phyloP scores from a whole-genome alignment of 1,140 invertebrate species.

The Diuraphis noxia region DNA sequence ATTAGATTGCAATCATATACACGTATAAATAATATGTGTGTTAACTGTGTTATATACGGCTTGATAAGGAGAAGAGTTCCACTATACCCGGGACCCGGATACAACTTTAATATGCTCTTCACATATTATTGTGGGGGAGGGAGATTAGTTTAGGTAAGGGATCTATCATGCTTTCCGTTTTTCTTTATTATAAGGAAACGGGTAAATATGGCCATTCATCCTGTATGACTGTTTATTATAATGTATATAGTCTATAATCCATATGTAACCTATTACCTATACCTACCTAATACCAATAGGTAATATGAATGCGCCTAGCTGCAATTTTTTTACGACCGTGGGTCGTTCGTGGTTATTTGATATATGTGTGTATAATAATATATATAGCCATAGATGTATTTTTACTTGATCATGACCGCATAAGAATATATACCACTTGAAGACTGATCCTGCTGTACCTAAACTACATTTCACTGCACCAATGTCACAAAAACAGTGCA shows the following conservation, averaged over 20 bases:
- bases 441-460: neutral
- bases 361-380: neutral
- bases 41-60: neutral
- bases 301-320: no score
- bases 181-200: neutral
- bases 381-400: neutral
- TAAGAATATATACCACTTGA: no score
- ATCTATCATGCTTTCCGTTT: neutral
- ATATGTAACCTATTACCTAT: no score
- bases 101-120: neutral
- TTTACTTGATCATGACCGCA: neutral
- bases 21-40: neutral
- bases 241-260: neutral
- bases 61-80: neutral
- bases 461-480: neutral
- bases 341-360: neutral
- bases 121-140: neutral
- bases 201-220: neutral
- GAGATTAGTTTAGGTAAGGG: no score
- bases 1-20: neutral
- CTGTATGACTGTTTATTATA: neutral
- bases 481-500: neutral
- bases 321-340: no score
- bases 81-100: neutral
- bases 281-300: no score